Evolutionary conservation across 1,140 invertebrate genomes (phyloP), one percentile per base, ranked within the genome.

Genomic region (Coelopa frigida): DNA sequence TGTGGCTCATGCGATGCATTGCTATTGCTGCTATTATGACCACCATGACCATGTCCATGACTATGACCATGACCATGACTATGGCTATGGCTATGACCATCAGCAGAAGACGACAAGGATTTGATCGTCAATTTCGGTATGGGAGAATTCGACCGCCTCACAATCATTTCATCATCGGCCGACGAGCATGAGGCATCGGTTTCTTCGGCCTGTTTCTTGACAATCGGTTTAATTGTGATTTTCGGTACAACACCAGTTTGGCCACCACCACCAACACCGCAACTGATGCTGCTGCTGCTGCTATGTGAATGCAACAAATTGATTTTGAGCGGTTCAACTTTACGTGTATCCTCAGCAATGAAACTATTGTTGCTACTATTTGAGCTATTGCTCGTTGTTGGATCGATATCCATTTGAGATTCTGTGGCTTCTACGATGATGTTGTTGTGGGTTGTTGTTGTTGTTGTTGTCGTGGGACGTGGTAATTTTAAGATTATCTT

Each of bases 401-500:
- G 40, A 27, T 50, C 47, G 21, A 53, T 17, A 64, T 64, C 35
- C 53, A 56, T 50, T 57, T 44, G 15, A 61, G 61, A 35, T 63
- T 58, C 27, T 61, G 56, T 23, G n/a, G 39, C 59, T 47, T 62
- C 56, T 41, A 59, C 59, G 24, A 48, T 61, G n/a, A 17, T 29
- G 11, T 14, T 37, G 11, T 26, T 52, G 56, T 61, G 58, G 59
- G 61, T 58, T 58, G 45, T 54, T 52, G 33, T 32, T 39, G 29
- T 54, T 48, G 36, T 40, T 49, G 24, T 29, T 48, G 12, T 44
- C 26, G 35, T 31, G 54, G 57, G 18, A 45, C 62, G 64, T 10
- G 61, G 59, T 33, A 66, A 53, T 48, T 66, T 66, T 29, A 66
- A 36, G 29, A 65, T 66, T 5, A 66, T 57, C 50, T 62, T 65